Percentiles rank a stretch among this genome's conserved stretches.
Conservation (phyloP, 2,113 vertebrate genomes). For the Percopsis transmontana region DNA sequence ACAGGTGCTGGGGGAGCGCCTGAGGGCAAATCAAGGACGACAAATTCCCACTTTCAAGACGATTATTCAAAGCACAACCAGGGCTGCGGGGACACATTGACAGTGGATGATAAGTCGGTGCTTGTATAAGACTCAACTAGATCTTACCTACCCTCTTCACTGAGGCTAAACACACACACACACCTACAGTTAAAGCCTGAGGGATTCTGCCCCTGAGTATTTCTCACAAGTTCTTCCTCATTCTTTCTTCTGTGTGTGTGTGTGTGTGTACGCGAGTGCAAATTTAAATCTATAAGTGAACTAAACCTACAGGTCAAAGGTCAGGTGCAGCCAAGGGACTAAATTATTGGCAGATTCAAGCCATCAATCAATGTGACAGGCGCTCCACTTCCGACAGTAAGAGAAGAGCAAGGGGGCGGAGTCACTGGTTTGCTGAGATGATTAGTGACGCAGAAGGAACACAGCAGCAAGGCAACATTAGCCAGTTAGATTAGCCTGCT, state of each 20-base stretch:
- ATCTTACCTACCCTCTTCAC: not conserved
- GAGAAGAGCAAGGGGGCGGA: slow-evolving; percentile 32
- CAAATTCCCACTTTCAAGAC: too few species aligned
- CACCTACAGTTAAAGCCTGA: not conserved
- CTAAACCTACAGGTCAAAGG: slow-evolving; percentile 51
- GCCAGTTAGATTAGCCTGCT: slow-evolving; percentile 38
- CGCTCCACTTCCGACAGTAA: slow-evolving; percentile 17
- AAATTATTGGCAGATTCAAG: slow-evolving; percentile 50
- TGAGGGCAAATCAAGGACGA: not conserved
- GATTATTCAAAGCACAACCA: not conserved
- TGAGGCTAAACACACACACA: slow-evolving; percentile 4
- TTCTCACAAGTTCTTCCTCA: not conserved
- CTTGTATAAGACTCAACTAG: not conserved
- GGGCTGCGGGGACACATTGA: slow-evolving; percentile 8
- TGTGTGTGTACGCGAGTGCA: slow-evolving; percentile 3
- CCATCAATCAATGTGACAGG: slow-evolving; percentile 58
- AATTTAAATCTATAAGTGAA: slow-evolving; percentile 39
- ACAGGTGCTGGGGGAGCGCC: slow-evolving; percentile 22
- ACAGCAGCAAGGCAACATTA: slow-evolving; percentile 25
- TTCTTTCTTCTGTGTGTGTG: not conserved
- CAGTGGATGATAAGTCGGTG: slow-evolving; percentile 5
- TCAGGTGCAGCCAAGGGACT: slow-evolving; percentile 22
- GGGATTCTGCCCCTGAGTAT: slow-evolving; percentile 14
- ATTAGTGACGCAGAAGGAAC: slow-evolving; percentile 58
- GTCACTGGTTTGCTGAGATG: slow-evolving; percentile 46